A percentile compares a stretch with the other conserved stretches of the same genome.
Evolutionary conservation across 2,113 vertebrate species (phyloP).

Genomic region (Trematomus loennbergii): DNA sequence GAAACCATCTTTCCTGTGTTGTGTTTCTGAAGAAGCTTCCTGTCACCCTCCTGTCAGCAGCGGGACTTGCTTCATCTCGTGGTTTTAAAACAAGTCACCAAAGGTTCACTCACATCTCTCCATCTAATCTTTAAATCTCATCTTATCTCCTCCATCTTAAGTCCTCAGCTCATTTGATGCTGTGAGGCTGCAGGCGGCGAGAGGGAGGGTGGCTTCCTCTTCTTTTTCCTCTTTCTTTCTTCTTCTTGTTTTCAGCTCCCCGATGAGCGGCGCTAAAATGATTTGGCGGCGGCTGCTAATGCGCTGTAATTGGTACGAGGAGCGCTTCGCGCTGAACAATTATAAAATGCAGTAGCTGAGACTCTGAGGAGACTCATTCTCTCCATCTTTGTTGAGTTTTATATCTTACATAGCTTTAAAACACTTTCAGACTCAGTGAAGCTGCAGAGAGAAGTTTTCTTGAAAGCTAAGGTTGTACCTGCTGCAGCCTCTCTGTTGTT

Average conservation of each 20-base stretch:
- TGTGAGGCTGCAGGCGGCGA: constrained; percentile 34
- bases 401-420: constrained; percentile 31
- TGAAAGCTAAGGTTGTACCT: constrained; percentile 24
- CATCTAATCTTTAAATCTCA: constrained; percentile 62
- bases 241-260: constrained; percentile 50
- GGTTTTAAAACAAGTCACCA: constrained; percentile 58
- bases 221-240: background rate
- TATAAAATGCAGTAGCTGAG: constrained; percentile 46
- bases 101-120: constrained; percentile 54
- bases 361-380: constrained; percentile 22
- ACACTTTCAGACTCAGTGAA: constrained; percentile 1
- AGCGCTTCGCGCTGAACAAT: constrained; percentile 59
- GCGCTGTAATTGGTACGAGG: constrained; percentile 61
- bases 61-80: constrained; percentile 9
- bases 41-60: background rate
- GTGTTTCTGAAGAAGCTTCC: background rate
- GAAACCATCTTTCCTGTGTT: background rate
- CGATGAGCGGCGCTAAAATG: constrained; percentile 58
- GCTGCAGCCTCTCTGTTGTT: constrained; percentile 20
- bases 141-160: constrained; percentile 58
- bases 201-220: constrained; percentile 1
- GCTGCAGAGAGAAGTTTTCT: background rate
- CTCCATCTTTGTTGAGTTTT: constrained; percentile 31
- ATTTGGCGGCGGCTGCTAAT: constrained; percentile 64
- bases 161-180: constrained; percentile 45